Evolutionary conservation across 1,140 invertebrate genomes (phyloP).

Genomic region (Argopecten irradians): DNA sequence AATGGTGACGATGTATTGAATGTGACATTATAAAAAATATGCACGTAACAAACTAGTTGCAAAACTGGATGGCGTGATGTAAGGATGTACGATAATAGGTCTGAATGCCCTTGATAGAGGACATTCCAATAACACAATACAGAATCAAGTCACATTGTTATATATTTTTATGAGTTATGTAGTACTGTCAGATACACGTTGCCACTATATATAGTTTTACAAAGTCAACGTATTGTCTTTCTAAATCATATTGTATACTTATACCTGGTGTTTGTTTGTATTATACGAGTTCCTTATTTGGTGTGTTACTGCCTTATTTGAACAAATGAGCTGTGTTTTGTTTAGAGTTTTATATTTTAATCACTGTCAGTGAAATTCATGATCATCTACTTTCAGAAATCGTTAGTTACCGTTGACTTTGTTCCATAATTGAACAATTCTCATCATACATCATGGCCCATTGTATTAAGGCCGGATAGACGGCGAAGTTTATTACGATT

Average conservation of each 20-base stretch:
- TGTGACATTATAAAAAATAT: background rate
- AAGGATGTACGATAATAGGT: background rate
- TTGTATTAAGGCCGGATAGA: background rate
- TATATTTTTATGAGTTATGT: background rate
- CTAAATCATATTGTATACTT: too few species aligned
- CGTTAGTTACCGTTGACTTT: background rate
- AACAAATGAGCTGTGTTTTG: background rate
- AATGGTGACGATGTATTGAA: conserved; percentile 1
- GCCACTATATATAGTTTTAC: background rate
- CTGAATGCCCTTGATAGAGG: background rate
- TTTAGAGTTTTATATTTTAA: background rate
- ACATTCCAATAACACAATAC: background rate
- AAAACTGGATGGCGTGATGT: background rate
- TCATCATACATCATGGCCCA: background rate
- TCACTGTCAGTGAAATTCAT: background rate
- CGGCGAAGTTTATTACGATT: background rate
- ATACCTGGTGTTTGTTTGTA: background rate
- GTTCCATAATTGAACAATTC: background rate
- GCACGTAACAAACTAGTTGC: background rate
- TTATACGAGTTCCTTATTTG: too few species aligned
- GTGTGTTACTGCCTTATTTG: background rate
- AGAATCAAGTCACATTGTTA: too few species aligned
- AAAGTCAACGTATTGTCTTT: background rate
- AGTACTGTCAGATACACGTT: background rate
- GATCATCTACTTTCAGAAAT: background rate